Evolutionary conservation across 2,888 invertebrate genomes (phyloP).

Genomic region (Pollenia griseotomentosa): DNA sequence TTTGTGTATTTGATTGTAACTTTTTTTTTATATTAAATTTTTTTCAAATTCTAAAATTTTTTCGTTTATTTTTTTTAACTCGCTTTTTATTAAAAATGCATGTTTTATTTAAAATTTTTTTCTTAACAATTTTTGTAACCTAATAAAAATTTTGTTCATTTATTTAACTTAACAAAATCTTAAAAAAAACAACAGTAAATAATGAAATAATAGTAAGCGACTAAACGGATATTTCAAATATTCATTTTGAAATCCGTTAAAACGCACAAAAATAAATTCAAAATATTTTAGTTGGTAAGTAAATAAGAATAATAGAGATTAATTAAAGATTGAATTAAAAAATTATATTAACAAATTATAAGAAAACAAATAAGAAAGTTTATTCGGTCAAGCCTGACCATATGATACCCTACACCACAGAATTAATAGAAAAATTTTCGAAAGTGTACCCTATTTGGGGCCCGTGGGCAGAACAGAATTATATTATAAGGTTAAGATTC

Average conservation of each 20-base stretch:
- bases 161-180: background rate
- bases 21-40: slow-evolving; percentile 18
- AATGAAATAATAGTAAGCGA: slow-evolving; percentile 73
- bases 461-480: too few relatives aligned
- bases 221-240: slow-evolving; percentile 71
- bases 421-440: too few relatives aligned
- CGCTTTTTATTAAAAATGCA: slow-evolving; percentile 49
- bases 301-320: slow-evolving; percentile 16
- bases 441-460: too few relatives aligned
- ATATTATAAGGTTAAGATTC: too few relatives aligned
- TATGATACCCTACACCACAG: too few relatives aligned
- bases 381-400: too few relatives aligned
- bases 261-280: slow-evolving; percentile 59
- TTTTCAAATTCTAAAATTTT: background rate
- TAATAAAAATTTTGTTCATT: slow-evolving; percentile 29
- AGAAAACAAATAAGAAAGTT: background rate
- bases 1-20: slow-evolving; percentile 1
- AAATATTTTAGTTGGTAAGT: slow-evolving; percentile 69
- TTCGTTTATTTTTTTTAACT: slow-evolving; percentile 21
- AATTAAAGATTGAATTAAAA: background rate
- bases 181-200: slow-evolving; percentile 47
- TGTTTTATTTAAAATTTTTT: slow-evolving; percentile 57
- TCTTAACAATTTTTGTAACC: slow-evolving; percentile 2
- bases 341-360: background rate
- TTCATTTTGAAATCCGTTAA: slow-evolving; percentile 71